Evolutionary conservation across 92 coral and sea anemone genomes (phyloP).

Genomic region (Galaxea fascicularis): DNA sequence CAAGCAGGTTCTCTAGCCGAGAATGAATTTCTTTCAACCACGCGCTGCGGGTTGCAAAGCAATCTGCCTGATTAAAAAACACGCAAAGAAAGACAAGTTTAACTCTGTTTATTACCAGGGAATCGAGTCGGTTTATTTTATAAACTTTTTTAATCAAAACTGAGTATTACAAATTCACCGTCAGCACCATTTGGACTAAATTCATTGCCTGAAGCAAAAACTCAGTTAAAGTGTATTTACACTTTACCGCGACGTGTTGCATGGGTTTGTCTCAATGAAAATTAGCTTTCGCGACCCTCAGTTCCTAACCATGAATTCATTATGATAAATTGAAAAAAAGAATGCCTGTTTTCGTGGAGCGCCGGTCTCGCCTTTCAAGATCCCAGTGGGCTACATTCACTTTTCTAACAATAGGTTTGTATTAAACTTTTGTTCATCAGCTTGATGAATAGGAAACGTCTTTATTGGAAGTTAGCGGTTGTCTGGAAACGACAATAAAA

Average conservation of each 20-base stretch:
- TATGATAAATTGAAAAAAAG: background rate
- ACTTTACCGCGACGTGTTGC: background rate
- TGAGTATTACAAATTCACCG: no score
- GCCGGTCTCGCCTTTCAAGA: background rate
- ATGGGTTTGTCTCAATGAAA: background rate
- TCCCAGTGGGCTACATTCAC: background rate
- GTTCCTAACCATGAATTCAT: background rate
- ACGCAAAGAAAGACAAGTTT: no score
- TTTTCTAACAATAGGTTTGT: conserved; percentile 1
- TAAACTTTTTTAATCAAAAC: no score
- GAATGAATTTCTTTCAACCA: no score
- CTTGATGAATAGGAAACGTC: background rate
- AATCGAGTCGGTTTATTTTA: no score
- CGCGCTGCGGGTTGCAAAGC: no score
- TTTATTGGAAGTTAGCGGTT: background rate
- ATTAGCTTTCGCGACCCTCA: background rate
- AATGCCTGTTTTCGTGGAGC: background rate
- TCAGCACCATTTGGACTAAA: no score
- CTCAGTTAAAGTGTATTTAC: no score
- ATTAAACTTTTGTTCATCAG: background rate
- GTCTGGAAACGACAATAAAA: background rate
- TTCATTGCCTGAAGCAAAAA: no score
- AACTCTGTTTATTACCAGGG: no score
- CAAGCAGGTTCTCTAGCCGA: no score
- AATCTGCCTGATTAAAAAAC: no score